Conservation (phyloP, 2,888 invertebrate species). For the Sphaerophoria rueppellii region DNA sequence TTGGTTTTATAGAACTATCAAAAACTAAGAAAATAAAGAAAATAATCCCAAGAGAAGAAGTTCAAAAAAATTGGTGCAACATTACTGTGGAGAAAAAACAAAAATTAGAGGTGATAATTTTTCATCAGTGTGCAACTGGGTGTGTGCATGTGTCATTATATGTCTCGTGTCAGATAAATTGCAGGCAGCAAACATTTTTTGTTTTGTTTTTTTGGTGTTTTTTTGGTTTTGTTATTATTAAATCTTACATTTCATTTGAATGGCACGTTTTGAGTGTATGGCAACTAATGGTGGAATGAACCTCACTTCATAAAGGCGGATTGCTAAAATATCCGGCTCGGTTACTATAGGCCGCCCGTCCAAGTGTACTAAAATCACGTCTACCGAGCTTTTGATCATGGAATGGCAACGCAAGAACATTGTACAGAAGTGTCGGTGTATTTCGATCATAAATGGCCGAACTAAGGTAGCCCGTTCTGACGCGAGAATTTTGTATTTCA, state of each 20-base stretch:
- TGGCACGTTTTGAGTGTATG: constrained; percentile 75
- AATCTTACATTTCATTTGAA: constrained; percentile 76
- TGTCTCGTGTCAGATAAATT: constrained; percentile 39
- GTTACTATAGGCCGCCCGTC: constrained; percentile 85
- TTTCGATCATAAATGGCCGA: constrained; percentile 82
- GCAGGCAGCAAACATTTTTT: constrained; percentile 45
- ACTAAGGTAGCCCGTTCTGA: constrained; percentile 73
- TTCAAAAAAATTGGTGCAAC: constrained; percentile 44
- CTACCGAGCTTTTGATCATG: constrained; percentile 96
- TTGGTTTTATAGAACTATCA: constrained; percentile 4
- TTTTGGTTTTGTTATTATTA: not conserved
- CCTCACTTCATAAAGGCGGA: constrained; percentile 77
- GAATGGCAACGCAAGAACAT: constrained; percentile 94
- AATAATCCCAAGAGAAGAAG: constrained; percentile 16
- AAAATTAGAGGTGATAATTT: constrained; percentile 5
- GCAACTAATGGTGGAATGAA: constrained; percentile 74
- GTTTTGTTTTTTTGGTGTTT: constrained; percentile 49
- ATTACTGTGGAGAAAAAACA: not conserved
- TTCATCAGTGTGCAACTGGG: constrained; percentile 36
- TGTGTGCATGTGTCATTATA: constrained; percentile 17
- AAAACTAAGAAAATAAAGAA: constrained; percentile 22
- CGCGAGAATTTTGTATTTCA: constrained; percentile 74
- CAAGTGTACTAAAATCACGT: constrained; percentile 87
- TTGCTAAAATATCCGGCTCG: constrained; percentile 96
- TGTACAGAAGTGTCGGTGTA: constrained; percentile 92